Evolutionary conservation across 1,140 invertebrate species (phyloP).

Genomic region (Onthophagus taurus): DNA sequence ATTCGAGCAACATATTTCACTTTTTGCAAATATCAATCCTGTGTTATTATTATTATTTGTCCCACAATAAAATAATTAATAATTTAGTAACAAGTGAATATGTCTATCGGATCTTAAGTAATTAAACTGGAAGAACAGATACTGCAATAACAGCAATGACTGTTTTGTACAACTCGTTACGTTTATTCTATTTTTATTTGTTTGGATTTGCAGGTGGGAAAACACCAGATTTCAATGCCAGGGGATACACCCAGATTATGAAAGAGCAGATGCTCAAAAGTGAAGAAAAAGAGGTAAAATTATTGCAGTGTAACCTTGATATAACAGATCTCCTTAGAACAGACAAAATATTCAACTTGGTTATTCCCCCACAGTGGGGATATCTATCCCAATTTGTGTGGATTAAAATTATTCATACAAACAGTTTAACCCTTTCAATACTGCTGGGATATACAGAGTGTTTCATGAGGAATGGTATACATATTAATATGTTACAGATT

Average conservation of each 20-base stretch:
- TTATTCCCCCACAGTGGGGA: too few species aligned
- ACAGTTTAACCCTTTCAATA: too few species aligned
- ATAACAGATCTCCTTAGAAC: background rate
- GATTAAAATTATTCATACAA: too few species aligned
- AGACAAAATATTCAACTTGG: background rate
- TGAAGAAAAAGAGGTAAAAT: constrained; percentile 72
- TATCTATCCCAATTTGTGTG: too few species aligned
- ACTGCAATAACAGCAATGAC: constrained; percentile 8
- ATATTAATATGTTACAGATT: too few species aligned
- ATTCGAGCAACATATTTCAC: constrained; percentile 22
- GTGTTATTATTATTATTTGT: background rate
- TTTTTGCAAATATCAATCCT: constrained; percentile 1
- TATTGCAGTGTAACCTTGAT: background rate
- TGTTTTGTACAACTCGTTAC: constrained; percentile 6
- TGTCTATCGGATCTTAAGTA: background rate
- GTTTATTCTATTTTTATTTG: constrained; percentile 9
- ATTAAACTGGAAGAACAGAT: constrained; percentile 12
- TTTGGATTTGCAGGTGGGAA: constrained; percentile 84
- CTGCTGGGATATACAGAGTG: too few species aligned
- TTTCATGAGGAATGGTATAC: too few species aligned
- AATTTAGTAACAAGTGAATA: constrained; percentile 4
- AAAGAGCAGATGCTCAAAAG: constrained; percentile 81
- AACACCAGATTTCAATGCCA: constrained; percentile 88
- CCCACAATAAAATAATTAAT: background rate
- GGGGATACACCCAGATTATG: constrained; percentile 97